These are phyloP conservation scores for Emys orbicularis DNA, from an alignment of 2,797 vertebrate species.

Conservation along the genomic window DNA sequence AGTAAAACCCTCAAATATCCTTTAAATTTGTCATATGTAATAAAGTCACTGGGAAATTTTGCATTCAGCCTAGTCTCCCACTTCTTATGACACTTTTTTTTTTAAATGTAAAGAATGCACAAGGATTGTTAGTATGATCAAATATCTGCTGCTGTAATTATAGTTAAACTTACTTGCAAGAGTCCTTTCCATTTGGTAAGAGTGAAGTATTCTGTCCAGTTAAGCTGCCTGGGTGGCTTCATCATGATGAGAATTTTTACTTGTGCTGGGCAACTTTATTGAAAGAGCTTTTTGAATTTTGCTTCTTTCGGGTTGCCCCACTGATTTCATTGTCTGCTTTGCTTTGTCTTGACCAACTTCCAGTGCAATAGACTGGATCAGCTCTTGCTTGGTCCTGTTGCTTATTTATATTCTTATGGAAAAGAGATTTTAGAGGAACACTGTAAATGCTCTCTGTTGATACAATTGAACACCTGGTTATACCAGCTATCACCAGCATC, in stretches of 20 bases:
- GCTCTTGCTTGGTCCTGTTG: not conserved
- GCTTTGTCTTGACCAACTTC: not conserved
- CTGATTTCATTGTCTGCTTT: not conserved
- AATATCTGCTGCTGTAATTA: not conserved
- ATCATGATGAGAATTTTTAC: not conserved
- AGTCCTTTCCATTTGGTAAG: not conserved
- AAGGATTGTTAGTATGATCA: not conserved
- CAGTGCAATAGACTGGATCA: not conserved
- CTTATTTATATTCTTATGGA: not conserved
- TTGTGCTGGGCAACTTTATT: not conserved
- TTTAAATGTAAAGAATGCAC: not conserved
- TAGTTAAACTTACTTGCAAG: not conserved
- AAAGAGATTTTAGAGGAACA: not conserved
- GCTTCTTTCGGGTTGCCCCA: rapidly evolving
- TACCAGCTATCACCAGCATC: not conserved
- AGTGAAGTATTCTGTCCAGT: not conserved
- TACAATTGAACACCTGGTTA: not conserved
- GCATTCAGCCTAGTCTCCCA: not conserved
- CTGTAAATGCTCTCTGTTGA: not conserved
- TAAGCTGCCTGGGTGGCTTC: not conserved
- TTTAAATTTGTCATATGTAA: not conserved
- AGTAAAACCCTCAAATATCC: not conserved
- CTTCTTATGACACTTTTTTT: not conserved
- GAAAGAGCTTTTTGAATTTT: not conserved
- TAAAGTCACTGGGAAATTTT: not conserved